Percentiles rank a stretch among this genome's conserved stretches.
These are phyloP conservation scores for Nipponacmea schrenckii DNA, from an alignment of 2,888 invertebrate species.

Conservation along the genomic window DNA sequence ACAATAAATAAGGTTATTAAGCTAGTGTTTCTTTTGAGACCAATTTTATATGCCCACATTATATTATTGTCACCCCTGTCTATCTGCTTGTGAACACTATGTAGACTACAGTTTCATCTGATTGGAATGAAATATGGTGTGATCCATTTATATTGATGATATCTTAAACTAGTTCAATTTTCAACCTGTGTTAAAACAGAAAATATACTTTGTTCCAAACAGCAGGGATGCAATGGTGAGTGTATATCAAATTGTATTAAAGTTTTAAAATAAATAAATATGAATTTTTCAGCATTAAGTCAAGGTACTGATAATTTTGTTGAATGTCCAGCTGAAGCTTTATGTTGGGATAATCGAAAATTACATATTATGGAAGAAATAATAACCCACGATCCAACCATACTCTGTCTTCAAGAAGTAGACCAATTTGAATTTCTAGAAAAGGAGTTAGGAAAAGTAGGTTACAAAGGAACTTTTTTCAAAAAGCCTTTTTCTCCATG, in stretches of 20 bases:
- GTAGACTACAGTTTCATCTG: too few species aligned
- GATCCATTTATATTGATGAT: neutral
- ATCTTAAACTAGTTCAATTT: too few species aligned
- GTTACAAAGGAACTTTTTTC: conserved; percentile 78
- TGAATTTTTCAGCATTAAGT: conserved; percentile 75
- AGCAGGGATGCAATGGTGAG: neutral
- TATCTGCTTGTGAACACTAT: too few species aligned
- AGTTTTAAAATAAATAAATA: too few species aligned
- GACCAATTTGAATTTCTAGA: conserved; percentile 78
- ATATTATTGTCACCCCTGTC: too few species aligned
- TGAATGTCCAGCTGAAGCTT: conserved; percentile 77
- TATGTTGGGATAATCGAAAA: conserved; percentile 77
- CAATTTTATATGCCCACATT: too few species aligned
- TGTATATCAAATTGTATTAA: too few species aligned
- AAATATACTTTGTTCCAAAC: neutral
- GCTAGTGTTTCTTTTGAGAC: too few species aligned
- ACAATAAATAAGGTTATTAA: too few species aligned
- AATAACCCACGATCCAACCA: conserved; percentile 76
- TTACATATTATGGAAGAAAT: conserved; percentile 80
- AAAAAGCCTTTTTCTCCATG: conserved; percentile 84
- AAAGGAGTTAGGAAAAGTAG: conserved; percentile 74
- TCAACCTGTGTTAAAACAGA: too few species aligned
- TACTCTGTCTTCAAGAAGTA: conserved; percentile 81
- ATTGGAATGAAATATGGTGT: too few species aligned
- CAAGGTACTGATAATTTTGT: conserved; percentile 79